These are phyloP conservation scores for Palloptera scutellata DNA, from an alignment of 2,888 invertebrate genomes.

Conservation along the genomic window DNA sequence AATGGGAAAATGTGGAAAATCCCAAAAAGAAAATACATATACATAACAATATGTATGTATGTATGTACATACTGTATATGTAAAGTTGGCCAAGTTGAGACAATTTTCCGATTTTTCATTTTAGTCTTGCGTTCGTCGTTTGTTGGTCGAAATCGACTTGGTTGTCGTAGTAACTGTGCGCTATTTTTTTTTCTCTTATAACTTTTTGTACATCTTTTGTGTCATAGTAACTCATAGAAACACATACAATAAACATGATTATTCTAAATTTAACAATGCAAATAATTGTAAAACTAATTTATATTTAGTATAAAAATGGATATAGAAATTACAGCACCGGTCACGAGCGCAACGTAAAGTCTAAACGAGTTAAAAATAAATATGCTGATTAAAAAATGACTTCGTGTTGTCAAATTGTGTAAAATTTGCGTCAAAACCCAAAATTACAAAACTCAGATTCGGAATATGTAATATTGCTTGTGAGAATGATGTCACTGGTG, in stretches of 20 bases:
- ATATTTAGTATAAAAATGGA: background rate
- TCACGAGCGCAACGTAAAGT: background rate
- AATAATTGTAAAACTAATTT: background rate
- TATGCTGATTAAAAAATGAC: background rate
- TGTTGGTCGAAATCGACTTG: slow-evolving; percentile 21
- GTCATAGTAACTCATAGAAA: background rate
- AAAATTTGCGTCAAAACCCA: background rate
- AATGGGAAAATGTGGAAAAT: background rate
- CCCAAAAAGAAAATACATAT: slow-evolving; percentile 3
- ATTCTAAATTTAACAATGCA: too few relatives aligned
- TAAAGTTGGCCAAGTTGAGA: slow-evolving; percentile 21
- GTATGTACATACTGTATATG: slow-evolving; percentile 18
- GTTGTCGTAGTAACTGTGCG: slow-evolving; percentile 25
- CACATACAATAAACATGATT: background rate
- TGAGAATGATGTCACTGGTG: too few relatives aligned
- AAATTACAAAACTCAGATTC: slow-evolving; percentile 16
- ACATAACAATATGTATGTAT: too few relatives aligned
- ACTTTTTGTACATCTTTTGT: background rate
- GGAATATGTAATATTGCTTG: background rate
- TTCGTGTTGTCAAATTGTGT: background rate
- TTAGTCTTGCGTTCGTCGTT: slow-evolving; percentile 44
- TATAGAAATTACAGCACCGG: background rate
- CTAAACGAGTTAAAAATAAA: background rate
- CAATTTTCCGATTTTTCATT: slow-evolving; percentile 42
- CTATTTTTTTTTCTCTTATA: slow-evolving; percentile 3